Base-by-base conservation (phyloP, 1,140 invertebrate genomes). In the Temnothorax curvispinosus region DNA sequence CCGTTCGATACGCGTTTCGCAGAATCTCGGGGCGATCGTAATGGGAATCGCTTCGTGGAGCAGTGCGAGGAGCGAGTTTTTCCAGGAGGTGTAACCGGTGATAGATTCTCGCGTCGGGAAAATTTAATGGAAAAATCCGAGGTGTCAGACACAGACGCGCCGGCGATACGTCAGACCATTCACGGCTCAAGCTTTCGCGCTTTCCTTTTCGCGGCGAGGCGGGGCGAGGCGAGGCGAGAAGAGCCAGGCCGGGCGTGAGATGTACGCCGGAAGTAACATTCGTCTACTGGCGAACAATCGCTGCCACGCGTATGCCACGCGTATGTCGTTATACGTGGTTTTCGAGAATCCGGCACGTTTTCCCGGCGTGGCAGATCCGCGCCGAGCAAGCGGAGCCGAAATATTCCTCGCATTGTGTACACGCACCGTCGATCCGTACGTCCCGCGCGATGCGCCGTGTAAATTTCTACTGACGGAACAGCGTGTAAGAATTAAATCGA, bases 121-220 rank as follows among this genome's bases (percentile, higher is more conserved):
- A 94, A 95, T 95, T 95, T 95, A 95, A 95, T 95, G 94, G 95
- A 95, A 95, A 95, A 95, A 94, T 95, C 94, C 94, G 89, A 92
- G 92, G 94, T 95, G 94, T 95, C 95, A 95, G 91, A 92, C 88
- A 92, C 95, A 95, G 95, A 93, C 94, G 93, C 93, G 93, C 89
- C 92, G 89, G 90, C 93, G 93, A 95, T 95, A 95, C 94, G 94
- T 95, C 94, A 94, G 93, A 87, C 94, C 93, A 94, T 95, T 94
- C 93, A 92, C 91, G 88, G 82, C 81, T 89, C 89, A 87, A 60
- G 87, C 86, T 89, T 90, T 54, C 80, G 80, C 80, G 80, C 71
- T 88, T 89, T 85, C 78, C 88, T 76, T 90, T 91, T 89, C 88
- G 89, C 89, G 87, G 52, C 71, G 88, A 67, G 60, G 21, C 35